These are phyloP conservation scores for Scrobipalpa costella DNA, from an alignment of 2,888 invertebrate genomes.

Conservation along the genomic window DNA sequence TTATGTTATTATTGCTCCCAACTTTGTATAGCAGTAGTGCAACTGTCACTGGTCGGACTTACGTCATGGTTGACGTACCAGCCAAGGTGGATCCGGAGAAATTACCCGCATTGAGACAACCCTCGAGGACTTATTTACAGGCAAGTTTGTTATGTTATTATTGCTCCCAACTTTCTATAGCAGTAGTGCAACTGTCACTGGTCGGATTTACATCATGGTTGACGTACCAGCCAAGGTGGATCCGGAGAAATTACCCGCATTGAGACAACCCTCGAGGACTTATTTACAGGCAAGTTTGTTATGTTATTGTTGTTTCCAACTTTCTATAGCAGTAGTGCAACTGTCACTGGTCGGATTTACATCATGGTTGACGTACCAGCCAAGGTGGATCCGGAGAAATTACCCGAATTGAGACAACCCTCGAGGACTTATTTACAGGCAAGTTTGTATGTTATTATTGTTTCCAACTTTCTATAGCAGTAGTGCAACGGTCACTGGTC, in stretches of 20 bases:
- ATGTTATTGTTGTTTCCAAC: too few species aligned
- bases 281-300: not conserved
- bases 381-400: too few species aligned
- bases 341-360: too few species aligned
- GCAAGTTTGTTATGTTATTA: not conserved
- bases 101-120: not conserved
- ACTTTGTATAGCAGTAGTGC: too few species aligned
- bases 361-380: too few species aligned
- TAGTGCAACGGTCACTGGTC: too few species aligned
- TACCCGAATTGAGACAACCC: too few species aligned
- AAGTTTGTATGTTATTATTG: too few species aligned
- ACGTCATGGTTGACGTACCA: not conserved
- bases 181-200: not conserved
- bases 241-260: not conserved
- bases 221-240: not conserved
- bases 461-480: too few species aligned
- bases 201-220: not conserved
- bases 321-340: too few species aligned
- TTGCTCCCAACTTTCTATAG: too few species aligned
- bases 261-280: slow-evolving; percentile 2
- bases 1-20: not conserved
- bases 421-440: too few species aligned
- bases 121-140: slow-evolving; percentile 2
- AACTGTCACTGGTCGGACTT: not conserved
- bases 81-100: not conserved